Percentiles rank a stretch among this genome's conserved stretches.
Conservation (phyloP, 2,797 vertebrate genomes). For the Halcyon chelicuti region DNA sequence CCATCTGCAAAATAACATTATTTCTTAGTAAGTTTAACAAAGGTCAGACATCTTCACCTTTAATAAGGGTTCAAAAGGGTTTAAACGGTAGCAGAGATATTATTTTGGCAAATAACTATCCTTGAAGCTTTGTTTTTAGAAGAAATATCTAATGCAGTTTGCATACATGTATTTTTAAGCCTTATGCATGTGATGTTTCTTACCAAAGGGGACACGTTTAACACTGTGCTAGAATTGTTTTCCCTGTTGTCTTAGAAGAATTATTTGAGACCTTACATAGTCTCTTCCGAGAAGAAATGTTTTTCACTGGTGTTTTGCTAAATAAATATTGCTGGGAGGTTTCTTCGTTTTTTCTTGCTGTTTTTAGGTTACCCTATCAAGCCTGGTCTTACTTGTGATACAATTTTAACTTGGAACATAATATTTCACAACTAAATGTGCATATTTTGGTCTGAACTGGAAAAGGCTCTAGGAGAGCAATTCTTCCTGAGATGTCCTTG, state of each 20-base stretch:
- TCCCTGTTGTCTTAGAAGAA: neutral
- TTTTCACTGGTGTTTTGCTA: neutral
- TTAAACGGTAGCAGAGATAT: neutral
- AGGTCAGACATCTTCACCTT: neutral
- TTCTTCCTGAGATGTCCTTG: neutral
- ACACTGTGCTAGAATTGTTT: neutral
- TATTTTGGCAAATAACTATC: neutral
- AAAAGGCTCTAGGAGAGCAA: neutral
- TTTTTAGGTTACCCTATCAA: neutral
- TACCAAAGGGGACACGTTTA: neutral
- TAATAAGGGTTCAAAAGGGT: neutral
- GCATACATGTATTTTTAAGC: neutral
- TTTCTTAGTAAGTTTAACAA: neutral
- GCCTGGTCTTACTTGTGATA: neutral
- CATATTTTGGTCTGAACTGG: neutral
- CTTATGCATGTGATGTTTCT: rapidly evolving
- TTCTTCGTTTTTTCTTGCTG: neutral
- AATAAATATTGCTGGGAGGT: neutral
- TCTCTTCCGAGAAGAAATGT: neutral
- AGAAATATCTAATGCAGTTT: neutral
- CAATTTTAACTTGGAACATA: neutral
- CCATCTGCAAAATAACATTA: neutral
- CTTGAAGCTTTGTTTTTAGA: neutral
- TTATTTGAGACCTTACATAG: neutral
- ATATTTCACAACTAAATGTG: neutral